phyloP scores from a whole-genome alignment of 2,888 invertebrate genomes.

The Augochlorella aurata region DNA sequence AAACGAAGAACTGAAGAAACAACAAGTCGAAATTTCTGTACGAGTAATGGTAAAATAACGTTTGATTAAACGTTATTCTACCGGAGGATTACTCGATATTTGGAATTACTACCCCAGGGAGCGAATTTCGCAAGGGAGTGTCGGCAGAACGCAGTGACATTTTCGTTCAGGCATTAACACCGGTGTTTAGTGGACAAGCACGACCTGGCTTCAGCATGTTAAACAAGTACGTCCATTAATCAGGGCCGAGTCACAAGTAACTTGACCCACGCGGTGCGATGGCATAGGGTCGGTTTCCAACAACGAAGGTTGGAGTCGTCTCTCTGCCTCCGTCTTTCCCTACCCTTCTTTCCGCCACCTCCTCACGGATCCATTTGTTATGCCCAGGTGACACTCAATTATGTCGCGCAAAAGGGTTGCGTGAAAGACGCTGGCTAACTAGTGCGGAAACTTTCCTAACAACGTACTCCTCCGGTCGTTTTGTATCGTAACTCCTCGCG shows the following conservation, averaged over 20 bases:
- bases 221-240: constrained; percentile 79
- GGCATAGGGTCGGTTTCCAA: constrained; percentile 72
- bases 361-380: constrained; percentile 78
- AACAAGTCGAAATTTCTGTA: not conserved
- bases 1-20: not conserved
- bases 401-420: constrained; percentile 75
- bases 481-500: constrained; percentile 46
- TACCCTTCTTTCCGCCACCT: constrained; percentile 56
- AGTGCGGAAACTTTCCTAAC: constrained; percentile 73
- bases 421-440: constrained; percentile 72
- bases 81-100: constrained; percentile 14
- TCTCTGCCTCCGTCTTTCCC: constrained; percentile 56
- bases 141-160: constrained; percentile 59
- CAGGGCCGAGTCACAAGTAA: constrained; percentile 75
- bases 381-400: constrained; percentile 80
- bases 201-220: constrained; percentile 73
- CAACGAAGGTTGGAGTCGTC: constrained; percentile 62
- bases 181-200: constrained; percentile 76
- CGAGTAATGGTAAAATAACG: not conserved
- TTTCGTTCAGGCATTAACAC: constrained; percentile 74
- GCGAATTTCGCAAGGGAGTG: constrained; percentile 44
- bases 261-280: constrained; percentile 72
- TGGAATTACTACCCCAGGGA: constrained; percentile 19
- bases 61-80: constrained; percentile 3
- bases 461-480: constrained; percentile 60